Conservation (phyloP, 1,140 invertebrate species). For the Macrobrachium nipponense region DNA sequence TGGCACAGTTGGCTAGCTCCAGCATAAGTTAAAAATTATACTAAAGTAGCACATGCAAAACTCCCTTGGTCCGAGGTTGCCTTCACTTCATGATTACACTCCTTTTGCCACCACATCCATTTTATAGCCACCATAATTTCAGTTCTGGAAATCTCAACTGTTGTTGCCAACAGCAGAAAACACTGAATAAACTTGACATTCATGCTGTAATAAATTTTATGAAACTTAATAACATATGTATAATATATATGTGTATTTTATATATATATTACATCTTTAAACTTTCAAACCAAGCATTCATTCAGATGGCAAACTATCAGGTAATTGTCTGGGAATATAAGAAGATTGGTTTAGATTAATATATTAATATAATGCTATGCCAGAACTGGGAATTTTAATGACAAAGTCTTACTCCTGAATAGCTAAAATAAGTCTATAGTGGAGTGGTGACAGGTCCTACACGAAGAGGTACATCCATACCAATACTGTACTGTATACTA, state of each 20-base stretch:
- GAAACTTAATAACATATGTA: conserved; percentile 47
- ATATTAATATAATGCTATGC: too few species aligned
- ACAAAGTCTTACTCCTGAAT: conserved; percentile 22
- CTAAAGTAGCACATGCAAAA: conserved; percentile 7
- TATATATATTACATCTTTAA: conserved; percentile 39
- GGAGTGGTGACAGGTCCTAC: conserved; percentile 44
- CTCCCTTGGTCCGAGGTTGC: conserved; percentile 31
- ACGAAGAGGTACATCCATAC: conserved; percentile 49
- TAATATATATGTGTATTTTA: conserved; percentile 47
- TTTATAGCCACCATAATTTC: conserved; percentile 23
- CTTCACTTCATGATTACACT: conserved; percentile 13
- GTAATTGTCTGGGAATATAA: conserved; percentile 48
- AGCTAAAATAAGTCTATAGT: conserved; percentile 19
- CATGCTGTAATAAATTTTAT: conserved; percentile 36
- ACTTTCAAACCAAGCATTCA: conserved; percentile 41
- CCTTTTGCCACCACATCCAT: conserved; percentile 17
- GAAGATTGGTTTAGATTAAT: neutral
- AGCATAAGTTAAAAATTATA: conserved; percentile 15
- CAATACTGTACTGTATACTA: conserved; percentile 27
- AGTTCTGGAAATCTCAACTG: conserved; percentile 19
- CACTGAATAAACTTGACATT: conserved; percentile 17
- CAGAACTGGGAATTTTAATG: conserved; percentile 21
- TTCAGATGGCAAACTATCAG: conserved; percentile 41
- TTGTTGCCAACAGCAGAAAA: conserved; percentile 20
- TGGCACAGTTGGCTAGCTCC: neutral